Evolutionary conservation across 1,140 invertebrate species (phyloP), one percentile per base, ranked within the genome.

Genomic region (Zaprionus ornatus): DNA sequence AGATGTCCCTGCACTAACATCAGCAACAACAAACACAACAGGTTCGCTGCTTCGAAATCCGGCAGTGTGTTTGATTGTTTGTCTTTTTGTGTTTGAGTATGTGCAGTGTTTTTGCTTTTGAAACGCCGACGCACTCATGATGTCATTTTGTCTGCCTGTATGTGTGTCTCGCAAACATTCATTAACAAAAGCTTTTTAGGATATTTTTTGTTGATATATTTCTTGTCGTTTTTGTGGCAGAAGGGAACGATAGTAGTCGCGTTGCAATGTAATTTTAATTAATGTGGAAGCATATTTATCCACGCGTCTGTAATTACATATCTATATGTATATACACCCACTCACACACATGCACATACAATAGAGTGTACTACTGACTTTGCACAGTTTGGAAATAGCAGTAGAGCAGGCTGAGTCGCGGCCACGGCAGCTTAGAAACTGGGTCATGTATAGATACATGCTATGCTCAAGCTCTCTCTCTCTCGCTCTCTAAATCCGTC

Each of bases 331-430:
- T 57, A 57, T 54, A 64, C 17, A 54, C 17, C 2, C 7, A 50
- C 23, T 50, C 21, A 45, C 6, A 35, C 17, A 56, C 7, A 54
- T 32, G 17, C 6, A 59, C 13, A 59, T 59, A 45, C 21, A 42
- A 17, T 63, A 45, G 52, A 61, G 21, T 59, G 7, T 68, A 50
- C 54, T 54, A 48, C 27, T 48, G 64, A 21, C 50, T 64, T 80
- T 74, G 74, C 63, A 82, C 70, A 70, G 82, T 86, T 85, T 86
- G 82, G 82, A 82, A 86, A 71, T 57, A 72, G 68, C 65, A 66
- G 62, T 61, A n/a, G 40, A n/a, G 7, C 40, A 17, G 40, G 69
- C 82, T 68, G 56, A 59, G 29, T 48, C 32, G 55, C 55, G 42
- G 63, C 52, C 37, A 62, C 68, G 42, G 68, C 79, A 86, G 71